Base-by-base conservation (phyloP, 2,888 invertebrate species). In the Ennomos erosarius region DNA sequence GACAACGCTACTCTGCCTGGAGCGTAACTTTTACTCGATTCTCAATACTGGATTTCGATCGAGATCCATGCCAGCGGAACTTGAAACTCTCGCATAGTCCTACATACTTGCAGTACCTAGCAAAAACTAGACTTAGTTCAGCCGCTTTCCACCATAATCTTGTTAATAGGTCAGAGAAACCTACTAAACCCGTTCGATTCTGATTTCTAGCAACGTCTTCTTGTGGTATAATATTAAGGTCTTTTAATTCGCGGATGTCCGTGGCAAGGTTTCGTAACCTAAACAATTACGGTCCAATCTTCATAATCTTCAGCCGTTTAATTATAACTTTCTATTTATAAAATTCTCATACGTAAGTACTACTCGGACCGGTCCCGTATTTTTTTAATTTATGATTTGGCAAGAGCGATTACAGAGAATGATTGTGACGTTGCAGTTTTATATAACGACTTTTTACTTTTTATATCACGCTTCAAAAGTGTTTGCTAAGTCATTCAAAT, bases 111-210 rank as follows among this genome's bases (percentile, higher is more conserved):
- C 62, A 79, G 75, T 82, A 77, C 79, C 81, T 85, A 79, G 88
- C 83, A 91, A 90, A 89, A 91, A 90, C 88, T 86, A 82, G 89
- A 83, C 78, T 76, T 75, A 72, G 74, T 72, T 76, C 71, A 78
- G 70, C 85, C 79, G 88, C 90, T 92, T 92, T 92, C 88, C 86
- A 87, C 84, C 77, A 81, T 85, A 85, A 85, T 85, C 85, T 86
- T 81, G 81, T 90, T 89, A 87, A 89, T 85, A 83, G 87, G 85
- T 84, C 83, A 87, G 90, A 88, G 90, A 89, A 89, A 89, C 82
- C 82, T 78, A 78, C 74, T 69, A 76, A 75, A 85, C 84, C 79
- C 74, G 84, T 82, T 81, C 75, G 67, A 56, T 70, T 74, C 70
- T 67, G 82, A 82, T 87, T 86, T 87, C 87, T 87, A 84, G 80